Evolutionary conservation across 53 echinoderm and acorn worm species (phyloP).

Genomic region (Crossaster papposus): DNA sequence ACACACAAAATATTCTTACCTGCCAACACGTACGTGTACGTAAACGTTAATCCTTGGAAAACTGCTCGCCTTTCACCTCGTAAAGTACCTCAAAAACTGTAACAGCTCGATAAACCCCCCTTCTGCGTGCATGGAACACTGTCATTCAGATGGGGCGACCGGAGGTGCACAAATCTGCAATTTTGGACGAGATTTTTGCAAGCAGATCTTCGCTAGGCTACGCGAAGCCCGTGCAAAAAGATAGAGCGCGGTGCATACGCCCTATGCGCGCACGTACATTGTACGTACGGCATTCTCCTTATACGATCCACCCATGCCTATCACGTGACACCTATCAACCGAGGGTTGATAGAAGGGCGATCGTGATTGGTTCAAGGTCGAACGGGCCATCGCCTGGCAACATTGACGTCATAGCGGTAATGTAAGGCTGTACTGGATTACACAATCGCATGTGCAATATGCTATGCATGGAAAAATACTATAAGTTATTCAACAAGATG

Average conservation of each 20-base stretch:
- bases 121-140: constrained; percentile 27
- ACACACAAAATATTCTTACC: constrained; percentile 18
- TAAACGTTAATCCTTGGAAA: constrained; percentile 35
- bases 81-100: constrained; percentile 32
- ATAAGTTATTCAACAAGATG: too few relatives aligned
- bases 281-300: not conserved
- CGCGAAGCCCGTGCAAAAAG: constrained; percentile 8
- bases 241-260: not conserved
- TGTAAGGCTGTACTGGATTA: too few relatives aligned
- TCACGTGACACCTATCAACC: constrained; percentile 50
- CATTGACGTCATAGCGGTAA: constrained; percentile 61
- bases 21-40: not conserved
- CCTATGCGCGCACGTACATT: not conserved
- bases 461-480: too few relatives aligned
- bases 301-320: constrained; percentile 36
- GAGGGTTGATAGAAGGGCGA: constrained; percentile 26
- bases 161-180: constrained; percentile 9
- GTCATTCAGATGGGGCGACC: constrained; percentile 23
- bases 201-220: constrained; percentile 11
- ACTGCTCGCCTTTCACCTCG: constrained; percentile 8
- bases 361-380: constrained; percentile 33
- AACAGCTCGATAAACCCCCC: constrained; percentile 16
- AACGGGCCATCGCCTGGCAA: constrained; percentile 25
- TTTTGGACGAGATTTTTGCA: constrained; percentile 29
- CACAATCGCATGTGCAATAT: too few relatives aligned